These are phyloP conservation scores for Mesochorus sp. DNA, from an alignment of 2,888 invertebrate species.

Conservation along the genomic window DNA sequence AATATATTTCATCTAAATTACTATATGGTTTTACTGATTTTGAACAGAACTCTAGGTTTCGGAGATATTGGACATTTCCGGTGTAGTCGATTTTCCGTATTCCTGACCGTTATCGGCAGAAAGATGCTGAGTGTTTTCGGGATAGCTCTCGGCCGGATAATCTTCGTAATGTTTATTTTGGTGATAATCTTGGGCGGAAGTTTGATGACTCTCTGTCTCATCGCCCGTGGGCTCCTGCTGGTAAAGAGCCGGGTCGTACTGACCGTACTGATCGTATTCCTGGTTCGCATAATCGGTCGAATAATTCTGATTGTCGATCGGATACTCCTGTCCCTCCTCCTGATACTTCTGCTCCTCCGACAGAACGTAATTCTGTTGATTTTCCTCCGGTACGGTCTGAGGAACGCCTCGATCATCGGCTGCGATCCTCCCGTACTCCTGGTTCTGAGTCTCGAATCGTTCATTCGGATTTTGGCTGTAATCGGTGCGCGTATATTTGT, in stretches of 20 bases:
- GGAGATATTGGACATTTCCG: constrained; percentile 37
- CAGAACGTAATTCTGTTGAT: constrained; percentile 52
- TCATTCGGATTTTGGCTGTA: constrained; percentile 23
- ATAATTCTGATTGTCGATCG: constrained; percentile 58
- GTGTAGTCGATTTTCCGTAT: constrained; percentile 23
- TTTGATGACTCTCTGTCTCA: too few relatives aligned
- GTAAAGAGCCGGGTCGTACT: constrained; percentile 72
- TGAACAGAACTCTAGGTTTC: constrained; percentile 25
- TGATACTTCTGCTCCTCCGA: constrained; percentile 63
- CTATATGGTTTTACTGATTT: constrained; percentile 28
- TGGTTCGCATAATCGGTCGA: constrained; percentile 67
- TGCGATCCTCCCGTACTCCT: constrained; percentile 10
- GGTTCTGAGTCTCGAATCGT: constrained; percentile 30
- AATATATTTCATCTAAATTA: constrained; percentile 10
- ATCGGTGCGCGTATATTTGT: constrained; percentile 40
- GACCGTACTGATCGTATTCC: constrained; percentile 70
- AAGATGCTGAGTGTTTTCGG: constrained; percentile 35
- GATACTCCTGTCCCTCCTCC: constrained; percentile 62
- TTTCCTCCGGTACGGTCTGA: neutral
- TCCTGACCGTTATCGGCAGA: constrained; percentile 32
- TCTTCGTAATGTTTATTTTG: constrained; percentile 60
- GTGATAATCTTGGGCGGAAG: constrained; percentile 28
- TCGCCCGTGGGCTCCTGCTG: constrained; percentile 60
- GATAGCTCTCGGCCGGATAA: constrained; percentile 50
- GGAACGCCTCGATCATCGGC: constrained; percentile 11